These are phyloP conservation scores for Helobdella robusta DNA, from an alignment of 2,888 invertebrate genomes.

Conservation along the genomic window DNA sequence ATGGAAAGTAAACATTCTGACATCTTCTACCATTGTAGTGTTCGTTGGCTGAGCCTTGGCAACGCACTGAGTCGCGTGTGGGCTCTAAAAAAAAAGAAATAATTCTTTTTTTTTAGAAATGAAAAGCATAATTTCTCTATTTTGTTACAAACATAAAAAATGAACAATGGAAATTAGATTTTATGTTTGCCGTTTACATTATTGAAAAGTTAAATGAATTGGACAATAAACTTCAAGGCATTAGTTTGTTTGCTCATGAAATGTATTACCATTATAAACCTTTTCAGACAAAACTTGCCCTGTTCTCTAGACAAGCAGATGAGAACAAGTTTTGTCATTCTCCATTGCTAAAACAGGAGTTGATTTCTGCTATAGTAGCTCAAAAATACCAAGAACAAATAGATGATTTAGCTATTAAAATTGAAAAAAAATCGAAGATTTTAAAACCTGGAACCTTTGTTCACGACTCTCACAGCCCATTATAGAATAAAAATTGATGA, in stretches of 20 bases:
- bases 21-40: not conserved
- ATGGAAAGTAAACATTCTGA: not conserved
- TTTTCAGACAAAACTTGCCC: not conserved
- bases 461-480: not conserved
- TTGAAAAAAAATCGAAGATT: not conserved
- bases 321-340: not conserved
- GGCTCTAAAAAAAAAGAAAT: not conserved
- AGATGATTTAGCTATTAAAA: not conserved
- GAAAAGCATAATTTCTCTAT: not conserved
- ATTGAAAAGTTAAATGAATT: slow-evolving; percentile 10
- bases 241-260: not conserved
- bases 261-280: not conserved
- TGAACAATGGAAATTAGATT: not conserved
- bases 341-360: not conserved
- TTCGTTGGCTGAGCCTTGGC: not conserved
- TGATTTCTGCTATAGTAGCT: not conserved
- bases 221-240: not conserved
- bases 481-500: not conserved
- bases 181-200: not conserved
- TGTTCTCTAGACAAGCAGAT: not conserved
- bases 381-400: not conserved
- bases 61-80: not conserved
- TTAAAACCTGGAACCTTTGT: not conserved
- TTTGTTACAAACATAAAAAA: not conserved
- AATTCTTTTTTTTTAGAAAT: not conserved